These are phyloP conservation scores for Venustaconcha ellipsiformis DNA, from an alignment of 1,140 invertebrate genomes.

Conservation along the genomic window DNA sequence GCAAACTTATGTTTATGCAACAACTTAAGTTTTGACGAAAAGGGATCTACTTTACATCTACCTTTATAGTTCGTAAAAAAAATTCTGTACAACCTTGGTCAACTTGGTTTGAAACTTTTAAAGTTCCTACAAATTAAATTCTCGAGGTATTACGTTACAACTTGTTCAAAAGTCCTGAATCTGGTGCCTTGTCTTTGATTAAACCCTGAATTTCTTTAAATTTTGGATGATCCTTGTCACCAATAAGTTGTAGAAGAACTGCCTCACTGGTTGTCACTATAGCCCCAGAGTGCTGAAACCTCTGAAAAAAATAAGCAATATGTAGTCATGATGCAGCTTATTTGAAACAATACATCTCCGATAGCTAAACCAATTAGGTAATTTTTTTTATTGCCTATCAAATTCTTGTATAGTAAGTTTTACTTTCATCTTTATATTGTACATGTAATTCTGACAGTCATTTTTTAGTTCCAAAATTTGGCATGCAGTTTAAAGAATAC, in stretches of 20 bases:
- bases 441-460: background rate
- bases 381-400: background rate
- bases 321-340: background rate
- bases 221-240: conserved; percentile 80
- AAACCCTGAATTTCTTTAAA: conserved; percentile 80
- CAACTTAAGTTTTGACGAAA: too few species aligned
- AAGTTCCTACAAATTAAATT: too few species aligned
- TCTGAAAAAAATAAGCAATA: conserved; percentile 44
- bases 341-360: background rate
- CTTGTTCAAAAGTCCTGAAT: conserved; percentile 71
- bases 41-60: too few species aligned
- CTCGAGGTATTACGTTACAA: too few species aligned
- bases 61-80: too few species aligned
- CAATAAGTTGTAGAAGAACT: conserved; percentile 82
- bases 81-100: too few species aligned
- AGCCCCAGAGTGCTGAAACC: conserved; percentile 63
- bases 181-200: conserved; percentile 74
- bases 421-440: background rate
- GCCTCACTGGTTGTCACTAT: conserved; percentile 82
- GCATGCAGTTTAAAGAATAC: too few species aligned
- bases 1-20: too few species aligned
- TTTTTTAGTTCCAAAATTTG: too few species aligned
- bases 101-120: too few species aligned
- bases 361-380: background rate
- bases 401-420: background rate